Evolutionary conservation across 1,140 invertebrate species (phyloP), one percentile per base, ranked within the genome.

Genomic region (Chironomus striatipennis): DNA sequence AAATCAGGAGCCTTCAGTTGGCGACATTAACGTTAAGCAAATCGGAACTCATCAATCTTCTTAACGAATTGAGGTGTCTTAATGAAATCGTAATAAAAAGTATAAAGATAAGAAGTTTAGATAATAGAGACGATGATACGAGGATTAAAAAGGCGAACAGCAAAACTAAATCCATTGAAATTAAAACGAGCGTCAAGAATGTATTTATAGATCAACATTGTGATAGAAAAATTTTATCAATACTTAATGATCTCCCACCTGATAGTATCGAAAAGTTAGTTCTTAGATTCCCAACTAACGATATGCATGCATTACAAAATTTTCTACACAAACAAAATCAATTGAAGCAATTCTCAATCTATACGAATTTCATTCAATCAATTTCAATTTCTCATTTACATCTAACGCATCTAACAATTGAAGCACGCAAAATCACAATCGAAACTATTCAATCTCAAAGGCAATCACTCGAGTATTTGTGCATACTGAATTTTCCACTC

Each of bases 31-130:
- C 9, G 5, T 57, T 57, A 57, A 57, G 9, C 12, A 57, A 57
- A 57, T 57, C 47, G n/a, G 12, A 57, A 57, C n/a, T 12, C 12
- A 5, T 57, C 47, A 57, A 57, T 57, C 12, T 57, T n/a, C 12
- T 57, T n/a, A 57, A 57, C 47, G n/a, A 12, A 57, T 12, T n/a
- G n/a, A 57, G 47, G 12, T n/a, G n/a, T n/a, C 12, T 57, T 57
- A 57, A 57, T 57, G 12, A 57, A 57, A 57, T 57, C 47, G 47
- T 57, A 57, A 57, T 57, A 15, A 57, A 57, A 57, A 57, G 47
- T n/a, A n/a, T 57, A 12, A 15, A 12, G 47, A 57, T 57, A 57
- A 57, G n/a, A 34, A 34, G 24, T 34, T 34, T 34, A 34, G 24
- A 34, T 34, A 34, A 34, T 12, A n/a, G 47, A 1, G 12, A 57